Conservation (phyloP, 2,888 invertebrate species). For the Agriopis leucophaearia region DNA sequence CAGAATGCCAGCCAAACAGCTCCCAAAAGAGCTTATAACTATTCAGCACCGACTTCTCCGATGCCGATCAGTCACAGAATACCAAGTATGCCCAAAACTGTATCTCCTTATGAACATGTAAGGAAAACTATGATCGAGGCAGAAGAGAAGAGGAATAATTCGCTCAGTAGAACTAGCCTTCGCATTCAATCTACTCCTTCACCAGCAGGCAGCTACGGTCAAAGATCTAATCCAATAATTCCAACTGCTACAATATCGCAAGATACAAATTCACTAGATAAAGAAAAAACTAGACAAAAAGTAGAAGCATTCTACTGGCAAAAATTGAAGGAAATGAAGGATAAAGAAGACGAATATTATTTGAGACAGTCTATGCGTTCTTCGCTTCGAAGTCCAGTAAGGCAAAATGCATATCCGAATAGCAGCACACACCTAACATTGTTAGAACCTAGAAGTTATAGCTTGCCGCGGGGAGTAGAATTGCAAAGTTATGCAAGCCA, state of each 20-base stretch:
- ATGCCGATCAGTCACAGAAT: conserved; percentile 70
- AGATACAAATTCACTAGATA: conserved; percentile 58
- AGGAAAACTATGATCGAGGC: conserved; percentile 74
- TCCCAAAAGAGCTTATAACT: conserved; percentile 70
- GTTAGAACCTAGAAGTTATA: conserved; percentile 64
- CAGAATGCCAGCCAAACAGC: conserved; percentile 40
- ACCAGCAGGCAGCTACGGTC: conserved; percentile 51
- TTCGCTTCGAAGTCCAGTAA: conserved; percentile 52
- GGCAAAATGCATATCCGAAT: conserved; percentile 52
- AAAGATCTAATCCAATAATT: conserved; percentile 48
- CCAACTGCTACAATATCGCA: conserved; percentile 39
- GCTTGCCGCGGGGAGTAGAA: conserved; percentile 68
- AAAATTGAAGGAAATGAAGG: conserved; percentile 88
- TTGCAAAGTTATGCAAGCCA: conserved; percentile 59
- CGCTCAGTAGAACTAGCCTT: conserved; percentile 60
- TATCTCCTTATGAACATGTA: conserved; percentile 77
- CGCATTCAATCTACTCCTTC: conserved; percentile 61
- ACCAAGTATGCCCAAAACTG: conserved; percentile 77
- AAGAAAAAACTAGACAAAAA: conserved; percentile 85
- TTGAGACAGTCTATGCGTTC: conserved; percentile 60
- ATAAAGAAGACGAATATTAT: conserved; percentile 87
- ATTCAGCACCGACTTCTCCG: conserved; percentile 81
- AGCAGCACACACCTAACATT: conserved; percentile 61
- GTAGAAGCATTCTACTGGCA: conserved; percentile 90
- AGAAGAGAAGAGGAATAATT: conserved; percentile 72